These are phyloP conservation scores for Centruroides sculpturatus DNA, from an alignment of 1,140 invertebrate genomes.

Conservation along the genomic window DNA sequence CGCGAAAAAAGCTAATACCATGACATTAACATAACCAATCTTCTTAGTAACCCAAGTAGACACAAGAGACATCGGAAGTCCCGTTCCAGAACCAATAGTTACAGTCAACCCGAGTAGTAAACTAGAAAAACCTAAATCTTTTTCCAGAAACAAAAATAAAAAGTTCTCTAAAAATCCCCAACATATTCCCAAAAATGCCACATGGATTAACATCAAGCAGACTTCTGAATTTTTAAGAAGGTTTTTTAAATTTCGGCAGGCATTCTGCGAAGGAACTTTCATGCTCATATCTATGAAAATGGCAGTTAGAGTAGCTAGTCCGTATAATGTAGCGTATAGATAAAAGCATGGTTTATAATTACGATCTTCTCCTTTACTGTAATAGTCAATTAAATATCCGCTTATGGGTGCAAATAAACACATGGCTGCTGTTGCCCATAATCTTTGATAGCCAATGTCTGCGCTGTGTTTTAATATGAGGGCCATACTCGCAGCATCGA, in stretches of 20 bases:
- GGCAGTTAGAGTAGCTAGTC: constrained; percentile 48
- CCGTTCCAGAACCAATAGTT: constrained; percentile 3
- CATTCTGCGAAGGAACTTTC: constrained; percentile 52
- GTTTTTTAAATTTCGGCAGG: constrained; percentile 48
- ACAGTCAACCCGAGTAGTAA: constrained; percentile 5
- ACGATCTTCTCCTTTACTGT: not conserved
- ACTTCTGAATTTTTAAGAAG: constrained; percentile 59
- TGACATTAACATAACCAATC: constrained; percentile 63
- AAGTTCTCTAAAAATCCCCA: constrained; percentile 11
- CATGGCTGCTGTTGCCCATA: constrained; percentile 57
- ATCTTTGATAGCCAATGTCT: constrained; percentile 60
- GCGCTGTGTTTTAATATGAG: constrained; percentile 57
- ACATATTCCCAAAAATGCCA: constrained; percentile 35
- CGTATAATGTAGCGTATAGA: constrained; percentile 53
- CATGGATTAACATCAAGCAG: constrained; percentile 29
- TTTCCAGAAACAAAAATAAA: constrained; percentile 9
- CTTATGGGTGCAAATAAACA: constrained; percentile 65
- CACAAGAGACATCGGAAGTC: constrained; percentile 2
- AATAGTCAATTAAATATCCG: constrained; percentile 48
- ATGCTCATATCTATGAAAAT: constrained; percentile 59
- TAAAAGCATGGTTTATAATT: constrained; percentile 57
- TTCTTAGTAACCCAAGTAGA: constrained; percentile 47
- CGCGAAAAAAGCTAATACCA: constrained; percentile 58
- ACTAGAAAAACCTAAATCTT: constrained; percentile 1
- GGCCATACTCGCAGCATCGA: constrained; percentile 63